These are phyloP conservation scores for Riparia riparia DNA, from an alignment of 2,113 vertebrate genomes.

Conservation along the genomic window DNA sequence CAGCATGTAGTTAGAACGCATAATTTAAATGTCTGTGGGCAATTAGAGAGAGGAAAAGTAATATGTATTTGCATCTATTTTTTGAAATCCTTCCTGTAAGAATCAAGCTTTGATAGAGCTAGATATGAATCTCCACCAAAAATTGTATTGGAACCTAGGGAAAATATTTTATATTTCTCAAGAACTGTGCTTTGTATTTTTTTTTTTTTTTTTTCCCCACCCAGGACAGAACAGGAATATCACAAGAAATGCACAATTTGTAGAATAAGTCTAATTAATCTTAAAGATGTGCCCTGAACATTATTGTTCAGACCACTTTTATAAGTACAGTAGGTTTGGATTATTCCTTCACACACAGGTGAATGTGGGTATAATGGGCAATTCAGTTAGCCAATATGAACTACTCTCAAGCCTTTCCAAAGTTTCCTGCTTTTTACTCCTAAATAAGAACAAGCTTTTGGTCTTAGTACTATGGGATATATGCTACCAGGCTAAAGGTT, in stretches of 20 bases:
- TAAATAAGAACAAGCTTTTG: not conserved
- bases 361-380: not conserved
- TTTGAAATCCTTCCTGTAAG: not conserved
- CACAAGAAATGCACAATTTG: not conserved
- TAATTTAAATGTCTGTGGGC: not conserved
- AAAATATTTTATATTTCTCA: slow-evolving; percentile 20
- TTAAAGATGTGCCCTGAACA: not conserved
- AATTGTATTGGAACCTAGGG: not conserved
- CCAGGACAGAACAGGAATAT: not conserved
- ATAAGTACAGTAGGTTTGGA: not conserved
- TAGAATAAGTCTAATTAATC: not conserved
- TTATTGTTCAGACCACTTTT: not conserved
- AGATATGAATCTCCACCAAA: not conserved
- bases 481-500: fast-evolving
- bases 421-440: not conserved
- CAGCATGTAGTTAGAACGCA: not conserved
- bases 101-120: not conserved
- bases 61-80: not conserved
- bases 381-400: not conserved
- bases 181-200: not conserved
- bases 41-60: not conserved
- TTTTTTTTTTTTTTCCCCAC: not conserved
- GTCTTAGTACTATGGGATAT: not conserved
- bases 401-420: not conserved
- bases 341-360: not conserved